These are phyloP conservation scores for Orthonevra nobilis DNA, from an alignment of 2,888 invertebrate species.

Conservation along the genomic window DNA sequence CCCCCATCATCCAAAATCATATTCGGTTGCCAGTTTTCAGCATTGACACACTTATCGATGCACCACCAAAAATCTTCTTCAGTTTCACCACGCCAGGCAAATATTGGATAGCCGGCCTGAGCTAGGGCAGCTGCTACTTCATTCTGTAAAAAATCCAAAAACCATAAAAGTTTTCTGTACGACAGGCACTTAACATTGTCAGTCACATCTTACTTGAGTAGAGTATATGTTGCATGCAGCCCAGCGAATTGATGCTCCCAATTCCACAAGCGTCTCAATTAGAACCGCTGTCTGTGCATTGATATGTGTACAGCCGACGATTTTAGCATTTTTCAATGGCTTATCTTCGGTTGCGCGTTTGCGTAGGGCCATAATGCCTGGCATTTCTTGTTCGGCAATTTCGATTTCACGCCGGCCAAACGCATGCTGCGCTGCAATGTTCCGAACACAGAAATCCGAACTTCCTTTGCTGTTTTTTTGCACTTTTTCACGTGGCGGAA, in stretches of 20 bases:
- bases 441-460: conserved; percentile 96
- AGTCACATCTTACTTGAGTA: conserved; percentile 90
- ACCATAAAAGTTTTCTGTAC: too few species aligned
- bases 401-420: conserved; percentile 98
- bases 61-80: conserved; percentile 99
- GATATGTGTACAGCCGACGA: conserved; percentile 98
- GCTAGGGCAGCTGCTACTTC: conserved; percentile 98
- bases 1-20: conserved; percentile 99
- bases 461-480: conserved; percentile 92
- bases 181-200: too few species aligned
- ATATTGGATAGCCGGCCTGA: conserved; percentile 93
- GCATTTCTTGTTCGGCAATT: conserved; percentile 99
- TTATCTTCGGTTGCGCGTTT: conserved; percentile 96
- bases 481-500: conserved; percentile 95
- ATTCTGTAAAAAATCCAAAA: conserved; percentile 83
- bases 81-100: conserved; percentile 98
- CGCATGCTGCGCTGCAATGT: conserved; percentile 91
- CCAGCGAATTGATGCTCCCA: conserved; percentile 97
- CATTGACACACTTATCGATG: conserved; percentile 96
- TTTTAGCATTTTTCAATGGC: conserved; percentile 96
- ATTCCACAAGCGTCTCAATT: conserved; percentile 92
- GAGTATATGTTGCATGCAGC: conserved; percentile 99
- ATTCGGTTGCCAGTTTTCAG: conserved; percentile 97
- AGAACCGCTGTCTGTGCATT: conserved; percentile 98
- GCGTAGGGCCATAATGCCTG: conserved; percentile 96